A percentile compares a stretch with the other conserved stretches of the same genome.
phyloP scores from a whole-genome alignment of 1,140 invertebrate species.

The Dufourea novaeangliae region DNA sequence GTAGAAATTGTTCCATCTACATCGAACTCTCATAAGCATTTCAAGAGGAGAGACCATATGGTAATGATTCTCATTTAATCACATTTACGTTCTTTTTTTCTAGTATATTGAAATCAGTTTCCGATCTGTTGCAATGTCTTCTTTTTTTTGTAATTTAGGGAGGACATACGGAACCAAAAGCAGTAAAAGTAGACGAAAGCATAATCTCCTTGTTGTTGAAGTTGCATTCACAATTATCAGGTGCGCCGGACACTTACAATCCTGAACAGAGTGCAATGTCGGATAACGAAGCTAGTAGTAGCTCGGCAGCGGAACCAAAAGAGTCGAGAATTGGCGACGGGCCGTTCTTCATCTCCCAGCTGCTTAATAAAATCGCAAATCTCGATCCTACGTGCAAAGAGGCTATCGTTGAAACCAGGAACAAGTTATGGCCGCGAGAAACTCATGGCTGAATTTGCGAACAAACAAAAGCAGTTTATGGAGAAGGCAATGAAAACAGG shows the following conservation, averaged over 20 bases:
- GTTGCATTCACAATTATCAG: conserved; percentile 95
- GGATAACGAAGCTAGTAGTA: conserved; percentile 73
- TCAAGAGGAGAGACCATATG: conserved; percentile 70
- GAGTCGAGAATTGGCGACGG: conserved; percentile 91
- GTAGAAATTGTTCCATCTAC: conserved; percentile 82
- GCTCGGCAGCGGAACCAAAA: conserved; percentile 36
- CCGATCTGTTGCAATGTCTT: background rate
- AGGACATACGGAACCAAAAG: conserved; percentile 65
- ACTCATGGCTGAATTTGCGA: conserved; percentile 95
- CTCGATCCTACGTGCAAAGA: conserved; percentile 87
- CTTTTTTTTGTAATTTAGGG: conserved; percentile 14
- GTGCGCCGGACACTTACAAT: conserved; percentile 89
- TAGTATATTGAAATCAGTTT: background rate
- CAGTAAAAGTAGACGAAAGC: conserved; percentile 89
- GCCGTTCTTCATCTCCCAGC: conserved; percentile 90
- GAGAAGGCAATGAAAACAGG: conserved; percentile 89
- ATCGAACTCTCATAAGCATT: conserved; percentile 75
- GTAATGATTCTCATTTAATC: conserved; percentile 58
- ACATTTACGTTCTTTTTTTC: background rate
- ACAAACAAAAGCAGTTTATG: conserved; percentile 95
- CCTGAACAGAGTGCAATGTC: conserved; percentile 82
- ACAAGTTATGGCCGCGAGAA: conserved; percentile 91
- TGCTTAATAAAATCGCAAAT: conserved; percentile 88
- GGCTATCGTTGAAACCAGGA: conserved; percentile 86
- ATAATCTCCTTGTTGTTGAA: conserved; percentile 95